Evolutionary conservation across 2,888 invertebrate species (phyloP).

Genomic region (Cephus sareptanus): DNA sequence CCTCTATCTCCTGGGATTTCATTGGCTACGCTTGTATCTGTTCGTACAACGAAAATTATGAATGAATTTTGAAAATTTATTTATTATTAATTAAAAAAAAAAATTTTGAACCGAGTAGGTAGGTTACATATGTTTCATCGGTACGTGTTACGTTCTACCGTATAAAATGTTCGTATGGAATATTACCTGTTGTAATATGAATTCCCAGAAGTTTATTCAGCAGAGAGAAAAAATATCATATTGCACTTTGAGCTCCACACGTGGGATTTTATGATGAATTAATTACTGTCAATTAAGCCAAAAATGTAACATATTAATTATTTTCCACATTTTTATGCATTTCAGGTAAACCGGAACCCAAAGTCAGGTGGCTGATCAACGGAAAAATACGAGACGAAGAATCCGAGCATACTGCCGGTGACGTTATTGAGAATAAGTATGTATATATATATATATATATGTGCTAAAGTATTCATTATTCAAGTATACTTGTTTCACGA

Average conservation of each 20-base stretch:
- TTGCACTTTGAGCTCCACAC: neutral
- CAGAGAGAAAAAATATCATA: neutral
- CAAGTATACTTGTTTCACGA: neutral
- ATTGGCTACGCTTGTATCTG: too few relatives aligned
- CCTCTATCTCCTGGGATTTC: too few relatives aligned
- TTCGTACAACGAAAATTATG: rapidly evolving
- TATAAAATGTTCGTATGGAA: neutral
- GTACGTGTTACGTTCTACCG: neutral
- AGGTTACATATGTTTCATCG: neutral
- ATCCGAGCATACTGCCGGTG: slow-evolving; percentile 85
- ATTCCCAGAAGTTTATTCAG: neutral
- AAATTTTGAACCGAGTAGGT: too few relatives aligned
- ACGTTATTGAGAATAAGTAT: slow-evolving; percentile 84
- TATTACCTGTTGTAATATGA: neutral
- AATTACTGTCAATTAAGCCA: neutral
- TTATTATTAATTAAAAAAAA: too few relatives aligned
- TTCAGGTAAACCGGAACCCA: slow-evolving; percentile 82
- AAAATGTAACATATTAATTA: neutral
- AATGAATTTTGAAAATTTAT: neutral
- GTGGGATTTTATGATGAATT: neutral
- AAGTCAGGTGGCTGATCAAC: slow-evolving; percentile 86
- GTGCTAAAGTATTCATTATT: neutral
- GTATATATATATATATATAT: slow-evolving; percentile 9
- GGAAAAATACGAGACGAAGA: slow-evolving; percentile 80
- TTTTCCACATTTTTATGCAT: slow-evolving; percentile 17